These are phyloP conservation scores for Colistium nudipinnis DNA, from an alignment of 2,113 vertebrate genomes.

Conservation along the genomic window DNA sequence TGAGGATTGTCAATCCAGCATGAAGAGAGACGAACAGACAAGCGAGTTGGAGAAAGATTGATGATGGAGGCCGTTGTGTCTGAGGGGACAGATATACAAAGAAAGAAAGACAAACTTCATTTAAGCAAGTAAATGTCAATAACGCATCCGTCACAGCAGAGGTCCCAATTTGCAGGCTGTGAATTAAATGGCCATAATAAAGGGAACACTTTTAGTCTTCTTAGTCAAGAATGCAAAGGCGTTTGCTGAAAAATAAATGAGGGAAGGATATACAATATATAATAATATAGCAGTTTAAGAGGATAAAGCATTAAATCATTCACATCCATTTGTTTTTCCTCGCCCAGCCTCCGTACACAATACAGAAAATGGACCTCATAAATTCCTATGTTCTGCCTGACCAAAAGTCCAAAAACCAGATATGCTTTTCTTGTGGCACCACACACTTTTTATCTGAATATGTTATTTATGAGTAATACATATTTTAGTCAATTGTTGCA, in stretches of 20 bases:
- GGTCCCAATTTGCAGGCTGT: neutral
- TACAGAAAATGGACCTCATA: neutral
- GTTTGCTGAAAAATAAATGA: neutral
- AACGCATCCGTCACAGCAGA: neutral
- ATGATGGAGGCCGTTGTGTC: constrained; percentile 9
- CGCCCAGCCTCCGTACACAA: too few relatives aligned
- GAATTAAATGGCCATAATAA: neutral
- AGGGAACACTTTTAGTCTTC: neutral
- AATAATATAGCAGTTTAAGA: neutral
- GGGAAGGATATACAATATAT: neutral
- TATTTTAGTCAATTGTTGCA: too few relatives aligned
- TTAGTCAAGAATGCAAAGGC: neutral
- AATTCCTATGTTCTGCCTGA: too few relatives aligned
- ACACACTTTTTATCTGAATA: too few relatives aligned
- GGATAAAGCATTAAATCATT: neutral
- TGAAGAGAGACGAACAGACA: constrained; percentile 27
- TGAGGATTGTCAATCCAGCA: constrained; percentile 39
- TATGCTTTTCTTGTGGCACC: too few relatives aligned
- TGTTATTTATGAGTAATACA: too few relatives aligned
- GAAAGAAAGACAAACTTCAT: neutral
- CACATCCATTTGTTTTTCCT: neutral
- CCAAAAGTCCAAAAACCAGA: neutral
- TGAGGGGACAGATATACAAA: neutral
- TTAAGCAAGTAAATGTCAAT: neutral
- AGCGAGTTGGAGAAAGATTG: constrained; percentile 12